Base-by-base conservation (phyloP, 2,888 invertebrate species). In the Mechanitis mazaeus region DNA sequence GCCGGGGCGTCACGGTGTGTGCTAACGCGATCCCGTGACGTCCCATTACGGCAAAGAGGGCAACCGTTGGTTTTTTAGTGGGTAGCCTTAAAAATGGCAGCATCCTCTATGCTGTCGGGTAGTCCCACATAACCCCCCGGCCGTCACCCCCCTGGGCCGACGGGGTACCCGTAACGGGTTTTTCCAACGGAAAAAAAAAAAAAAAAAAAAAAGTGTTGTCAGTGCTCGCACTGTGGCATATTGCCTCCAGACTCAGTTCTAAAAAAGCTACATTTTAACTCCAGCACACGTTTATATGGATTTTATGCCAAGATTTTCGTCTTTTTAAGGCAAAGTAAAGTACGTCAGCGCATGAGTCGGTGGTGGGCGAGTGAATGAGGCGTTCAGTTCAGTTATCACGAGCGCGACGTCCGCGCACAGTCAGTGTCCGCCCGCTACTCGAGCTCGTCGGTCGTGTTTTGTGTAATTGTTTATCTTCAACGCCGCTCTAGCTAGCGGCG, bases 401-500 rank as follows among this genome's bases (percentile, higher is more conserved):
- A 59, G 65, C 63, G 66, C 66, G 65, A 64, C 65, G 66, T 65
- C 67, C 69, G 70, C 65, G 71, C 68, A 65, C 76, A 75, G 74
- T 79, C 83, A 81, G 86, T 83, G 82, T 81, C 80, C 78, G 83
- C 77, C 78, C 79, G 84, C 82, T 80, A 79, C 73, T 78, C 80
- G 81, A 77, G 75, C 71, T 74, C 73, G 80, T 73, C 38, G 6
- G 57, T 60, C 67, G 63, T 59, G 72, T 75, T 72, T 78, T 78
- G 79, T 69, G 73, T 74, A 71, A 59, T 72, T 73, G 79, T 75
- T 76, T 72, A 73, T 68, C 69, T 56, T 70, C 72, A 73, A 76
- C 75, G 79, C 78, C 81, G 79, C 75, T 74, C 81, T 74, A 78
- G 72, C 54, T 45, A 50, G 75, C 75, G 74, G 69, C 75, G 81